Evolutionary conservation across 2,888 invertebrate species (phyloP).

Genomic region (Noctua janthina): DNA sequence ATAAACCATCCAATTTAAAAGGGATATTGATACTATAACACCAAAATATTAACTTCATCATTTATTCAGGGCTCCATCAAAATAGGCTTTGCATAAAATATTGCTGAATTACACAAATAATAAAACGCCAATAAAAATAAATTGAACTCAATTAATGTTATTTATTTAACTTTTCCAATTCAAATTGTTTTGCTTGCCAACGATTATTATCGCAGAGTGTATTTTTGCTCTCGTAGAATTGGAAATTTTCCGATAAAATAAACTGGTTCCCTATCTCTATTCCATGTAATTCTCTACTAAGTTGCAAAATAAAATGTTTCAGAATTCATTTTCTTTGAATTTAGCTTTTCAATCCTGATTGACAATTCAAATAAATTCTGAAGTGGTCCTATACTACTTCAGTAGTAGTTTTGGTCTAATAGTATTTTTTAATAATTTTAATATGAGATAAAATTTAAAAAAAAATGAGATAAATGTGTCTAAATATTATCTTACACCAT

Average conservation of each 20-base stretch:
- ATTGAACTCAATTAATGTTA: constrained; percentile 58
- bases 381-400: background rate
- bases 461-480: background rate
- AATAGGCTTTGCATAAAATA: constrained; percentile 45
- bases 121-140: constrained; percentile 53
- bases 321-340: constrained; percentile 25
- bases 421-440: background rate
- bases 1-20: background rate
- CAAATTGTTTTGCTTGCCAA: constrained; percentile 59
- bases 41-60: constrained; percentile 15
- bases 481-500: background rate
- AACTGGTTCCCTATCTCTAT: constrained; percentile 35
- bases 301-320: constrained; percentile 31
- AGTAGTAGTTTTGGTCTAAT: background rate
- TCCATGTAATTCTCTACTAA: constrained; percentile 32
- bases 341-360: constrained; percentile 8
- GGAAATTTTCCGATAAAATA: constrained; percentile 53
- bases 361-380: background rate
- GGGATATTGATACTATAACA: background rate
- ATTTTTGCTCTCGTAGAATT: constrained; percentile 54
- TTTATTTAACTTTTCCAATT: constrained; percentile 61
- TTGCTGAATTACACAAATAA: constrained; percentile 45
- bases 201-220: constrained; percentile 62
- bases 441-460: background rate
- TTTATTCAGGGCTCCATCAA: constrained; percentile 42